A percentile compares a stretch with the other conserved stretches of the same genome.
Conservation (phyloP, 2,113 vertebrate species). For the Hyperopisus bebe region DNA sequence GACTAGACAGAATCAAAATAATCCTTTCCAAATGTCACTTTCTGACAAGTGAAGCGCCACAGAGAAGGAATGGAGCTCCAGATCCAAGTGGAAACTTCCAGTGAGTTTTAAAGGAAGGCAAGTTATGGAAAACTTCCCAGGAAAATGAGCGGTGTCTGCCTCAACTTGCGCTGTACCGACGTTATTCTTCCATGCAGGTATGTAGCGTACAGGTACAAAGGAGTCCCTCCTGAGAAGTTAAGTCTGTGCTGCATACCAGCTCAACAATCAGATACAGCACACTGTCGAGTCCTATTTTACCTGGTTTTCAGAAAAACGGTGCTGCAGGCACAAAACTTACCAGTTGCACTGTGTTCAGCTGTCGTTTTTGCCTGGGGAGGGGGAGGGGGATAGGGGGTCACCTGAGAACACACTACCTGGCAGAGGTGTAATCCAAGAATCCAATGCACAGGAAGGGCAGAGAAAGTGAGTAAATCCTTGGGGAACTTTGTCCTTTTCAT, state of each 20-base stretch:
- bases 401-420: constrained; percentile 1
- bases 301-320: not conserved
- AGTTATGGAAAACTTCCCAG: not conserved
- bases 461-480: not conserved
- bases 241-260: not conserved
- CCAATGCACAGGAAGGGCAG: not conserved
- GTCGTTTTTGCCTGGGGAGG: not conserved
- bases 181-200: not conserved
- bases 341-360: constrained; percentile 8
- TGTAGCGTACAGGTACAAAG: not conserved
- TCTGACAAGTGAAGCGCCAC: not conserved
- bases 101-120: not conserved
- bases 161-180: not conserved
- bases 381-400: too few species aligned
- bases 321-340: not conserved
- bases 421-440: not conserved
- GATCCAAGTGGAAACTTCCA: not conserved
- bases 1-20: not conserved
- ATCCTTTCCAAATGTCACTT: not conserved
- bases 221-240: not conserved
- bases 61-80: not conserved
- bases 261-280: not conserved
- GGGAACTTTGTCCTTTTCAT: constrained; percentile 18
- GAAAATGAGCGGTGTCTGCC: not conserved
- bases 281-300: not conserved